Conservation (phyloP, 2,888 invertebrate species). For the Heliconius ethilla region DNA sequence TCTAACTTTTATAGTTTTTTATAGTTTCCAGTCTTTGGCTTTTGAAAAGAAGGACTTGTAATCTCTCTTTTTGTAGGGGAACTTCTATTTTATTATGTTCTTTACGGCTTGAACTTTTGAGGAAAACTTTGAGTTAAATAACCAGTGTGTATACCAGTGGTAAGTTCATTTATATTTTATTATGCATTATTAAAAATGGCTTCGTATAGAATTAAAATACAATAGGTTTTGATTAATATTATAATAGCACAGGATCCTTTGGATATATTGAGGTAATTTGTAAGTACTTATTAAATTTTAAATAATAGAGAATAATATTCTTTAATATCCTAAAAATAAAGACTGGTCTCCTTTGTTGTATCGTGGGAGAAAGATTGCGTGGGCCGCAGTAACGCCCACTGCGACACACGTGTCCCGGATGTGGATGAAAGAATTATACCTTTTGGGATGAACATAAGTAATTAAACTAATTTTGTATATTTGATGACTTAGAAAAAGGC, state of each 20-base stretch:
- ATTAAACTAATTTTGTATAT: slow-evolving; percentile 57
- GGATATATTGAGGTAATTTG: slow-evolving; percentile 36
- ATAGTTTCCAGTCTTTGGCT: not conserved
- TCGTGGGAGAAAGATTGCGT: slow-evolving; percentile 36
- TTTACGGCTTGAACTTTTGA: not conserved
- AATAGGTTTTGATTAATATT: slow-evolving; percentile 40
- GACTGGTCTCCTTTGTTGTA: not conserved
- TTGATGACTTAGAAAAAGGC: slow-evolving; percentile 1
- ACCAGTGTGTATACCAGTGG: not conserved
- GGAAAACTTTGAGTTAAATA: not conserved
- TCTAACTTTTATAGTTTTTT: slow-evolving; percentile 46
- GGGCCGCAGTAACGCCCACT: slow-evolving; percentile 48
- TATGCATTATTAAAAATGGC: not conserved
- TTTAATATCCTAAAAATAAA: not conserved
- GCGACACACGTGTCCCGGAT: slow-evolving; percentile 59
- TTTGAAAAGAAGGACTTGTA: not conserved
- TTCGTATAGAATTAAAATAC: slow-evolving; percentile 49
- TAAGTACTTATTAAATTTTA: slow-evolving; percentile 15
- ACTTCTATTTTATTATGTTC: not conserved
- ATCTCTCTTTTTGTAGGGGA: not conserved
- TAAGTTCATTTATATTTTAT: not conserved
- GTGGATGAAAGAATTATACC: slow-evolving; percentile 45
- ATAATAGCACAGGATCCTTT: slow-evolving; percentile 38
- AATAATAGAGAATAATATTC: not conserved
- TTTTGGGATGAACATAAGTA: slow-evolving; percentile 67